Conservation (phyloP, 2,888 invertebrate species). For the Macrophya annulata region DNA sequence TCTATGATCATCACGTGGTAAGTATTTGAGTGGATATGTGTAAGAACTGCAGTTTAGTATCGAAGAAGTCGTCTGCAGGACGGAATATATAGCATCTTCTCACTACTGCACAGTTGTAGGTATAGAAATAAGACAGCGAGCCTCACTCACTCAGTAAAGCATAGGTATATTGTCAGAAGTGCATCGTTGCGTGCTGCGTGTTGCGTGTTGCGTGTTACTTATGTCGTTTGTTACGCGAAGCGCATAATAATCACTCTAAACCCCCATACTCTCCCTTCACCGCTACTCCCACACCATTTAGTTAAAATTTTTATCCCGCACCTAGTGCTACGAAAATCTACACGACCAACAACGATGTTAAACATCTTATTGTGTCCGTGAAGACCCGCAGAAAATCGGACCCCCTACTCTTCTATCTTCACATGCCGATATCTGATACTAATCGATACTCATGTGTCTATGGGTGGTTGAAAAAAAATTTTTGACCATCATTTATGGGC, state of each 20-base stretch:
- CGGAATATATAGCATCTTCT: neutral
- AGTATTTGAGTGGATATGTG: slow-evolving; percentile 22
- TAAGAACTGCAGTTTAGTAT: neutral
- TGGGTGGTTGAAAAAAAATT: neutral
- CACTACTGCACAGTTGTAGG: neutral
- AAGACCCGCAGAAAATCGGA: neutral
- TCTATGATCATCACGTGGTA: slow-evolving; percentile 11
- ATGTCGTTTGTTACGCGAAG: slow-evolving; percentile 24
- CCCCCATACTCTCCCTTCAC: neutral
- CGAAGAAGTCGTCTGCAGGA: neutral
- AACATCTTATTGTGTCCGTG: neutral
- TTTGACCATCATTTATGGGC: neutral
- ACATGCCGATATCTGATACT: neutral
- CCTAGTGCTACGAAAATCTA: neutral
- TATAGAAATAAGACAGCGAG: slow-evolving; percentile 4
- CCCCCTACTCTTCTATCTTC: neutral
- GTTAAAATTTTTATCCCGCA: slow-evolving; percentile 18
- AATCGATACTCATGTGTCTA: neutral
- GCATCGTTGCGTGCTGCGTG: slow-evolving; percentile 28
- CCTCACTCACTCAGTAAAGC: neutral
- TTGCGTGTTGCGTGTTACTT: slow-evolving; percentile 22
- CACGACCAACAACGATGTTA: slow-evolving; percentile 17
- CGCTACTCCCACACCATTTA: slow-evolving; percentile 9
- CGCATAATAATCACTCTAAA: slow-evolving; percentile 22
- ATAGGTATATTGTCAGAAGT: slow-evolving; percentile 26